Percentiles rank a stretch among this genome's conserved stretches.
Evolutionary conservation across 2,113 vertebrate species (phyloP).

Genomic region (Promerops cafer): DNA sequence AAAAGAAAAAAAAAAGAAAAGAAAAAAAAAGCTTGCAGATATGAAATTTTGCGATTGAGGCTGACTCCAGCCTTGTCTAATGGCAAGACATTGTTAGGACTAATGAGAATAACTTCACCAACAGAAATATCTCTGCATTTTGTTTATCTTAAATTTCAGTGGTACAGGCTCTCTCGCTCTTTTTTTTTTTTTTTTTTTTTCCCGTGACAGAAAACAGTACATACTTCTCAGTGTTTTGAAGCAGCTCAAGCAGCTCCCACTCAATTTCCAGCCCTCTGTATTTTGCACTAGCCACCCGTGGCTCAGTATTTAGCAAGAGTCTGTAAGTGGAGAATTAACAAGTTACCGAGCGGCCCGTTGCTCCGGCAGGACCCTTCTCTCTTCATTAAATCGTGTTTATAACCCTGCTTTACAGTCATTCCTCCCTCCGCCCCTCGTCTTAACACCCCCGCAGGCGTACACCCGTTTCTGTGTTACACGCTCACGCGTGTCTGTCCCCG

Average conservation of each 20-base stretch:
- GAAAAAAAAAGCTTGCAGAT: neutral
- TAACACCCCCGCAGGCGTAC: neutral
- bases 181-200: fast-evolving
- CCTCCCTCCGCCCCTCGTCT: neutral
- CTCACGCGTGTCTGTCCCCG: neutral
- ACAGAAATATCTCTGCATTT: neutral
- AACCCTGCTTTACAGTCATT: neutral
- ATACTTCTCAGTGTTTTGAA: neutral
- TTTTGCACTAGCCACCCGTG: neutral
- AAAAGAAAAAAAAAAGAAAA: neutral
- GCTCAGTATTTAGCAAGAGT: neutral
- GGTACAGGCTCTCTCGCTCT: neutral
- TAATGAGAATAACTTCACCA: conserved; percentile 48
- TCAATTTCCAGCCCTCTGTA: neutral
- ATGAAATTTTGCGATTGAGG: conserved; percentile 50
- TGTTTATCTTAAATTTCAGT: conserved; percentile 22
- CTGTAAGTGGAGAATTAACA: neutral
- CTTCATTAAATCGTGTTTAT: neutral
- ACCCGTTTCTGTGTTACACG: neutral
- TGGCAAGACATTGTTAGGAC: conserved; percentile 60
- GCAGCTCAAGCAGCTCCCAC: neutral
- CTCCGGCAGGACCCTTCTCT: neutral
- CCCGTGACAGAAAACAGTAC: neutral
- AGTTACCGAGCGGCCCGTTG: neutral
- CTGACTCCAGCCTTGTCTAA: conserved; percentile 71